phyloP scores from a whole-genome alignment of 2,888 invertebrate genomes.

The Tipula confusa region DNA sequence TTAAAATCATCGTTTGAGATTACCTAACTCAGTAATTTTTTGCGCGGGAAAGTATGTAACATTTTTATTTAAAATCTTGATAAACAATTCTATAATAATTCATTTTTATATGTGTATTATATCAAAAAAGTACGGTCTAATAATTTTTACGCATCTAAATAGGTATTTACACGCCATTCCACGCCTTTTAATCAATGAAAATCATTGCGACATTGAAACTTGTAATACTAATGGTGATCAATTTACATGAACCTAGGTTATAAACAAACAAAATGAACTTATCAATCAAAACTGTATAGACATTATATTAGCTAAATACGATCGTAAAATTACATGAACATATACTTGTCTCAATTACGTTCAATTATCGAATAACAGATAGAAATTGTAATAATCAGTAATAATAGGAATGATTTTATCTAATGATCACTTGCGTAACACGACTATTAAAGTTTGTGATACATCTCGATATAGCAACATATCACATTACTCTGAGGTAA shows the following conservation, averaged over 20 bases:
- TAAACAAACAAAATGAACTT: not conserved
- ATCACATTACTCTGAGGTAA: not conserved
- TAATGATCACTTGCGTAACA: not conserved
- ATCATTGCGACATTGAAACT: not conserved
- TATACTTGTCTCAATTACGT: not conserved
- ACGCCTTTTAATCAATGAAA: not conserved
- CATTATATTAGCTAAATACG: not conserved
- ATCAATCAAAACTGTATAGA: not conserved
- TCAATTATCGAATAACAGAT: not conserved
- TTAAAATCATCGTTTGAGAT: too few relatives aligned
- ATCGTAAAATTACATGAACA: not conserved
- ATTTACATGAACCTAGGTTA: not conserved
- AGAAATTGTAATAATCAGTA: not conserved
- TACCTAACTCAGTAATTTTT: too few relatives aligned
- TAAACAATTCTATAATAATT: not conserved
- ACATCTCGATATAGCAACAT: not conserved
- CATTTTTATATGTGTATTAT: not conserved
- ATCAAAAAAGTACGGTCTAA: not conserved
- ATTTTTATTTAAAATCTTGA: not conserved
- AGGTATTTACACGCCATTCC: not conserved
- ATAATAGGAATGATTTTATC: not conserved
- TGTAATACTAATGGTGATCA: not conserved
- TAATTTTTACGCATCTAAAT: not conserved
- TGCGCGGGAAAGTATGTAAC: not conserved
- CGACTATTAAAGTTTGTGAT: not conserved